Base-by-base conservation (phyloP, 2,888 invertebrate species). In the Ganaspis brasiliensis region DNA sequence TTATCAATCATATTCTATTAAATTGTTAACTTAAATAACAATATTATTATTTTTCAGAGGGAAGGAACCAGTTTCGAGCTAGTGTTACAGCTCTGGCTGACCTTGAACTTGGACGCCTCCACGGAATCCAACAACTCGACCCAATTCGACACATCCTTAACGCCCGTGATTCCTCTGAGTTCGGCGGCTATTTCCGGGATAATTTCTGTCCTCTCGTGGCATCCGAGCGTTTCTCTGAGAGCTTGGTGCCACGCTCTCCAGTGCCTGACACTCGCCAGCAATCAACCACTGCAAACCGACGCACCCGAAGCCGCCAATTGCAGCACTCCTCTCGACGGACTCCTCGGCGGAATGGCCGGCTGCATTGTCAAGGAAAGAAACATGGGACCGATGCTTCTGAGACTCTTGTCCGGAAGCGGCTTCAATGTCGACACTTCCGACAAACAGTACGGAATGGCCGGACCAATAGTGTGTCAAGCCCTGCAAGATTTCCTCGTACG, bases 61-160 rank as follows among this genome's bases (percentile, higher is more conserved):
- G 94, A 95, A 72, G 95, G 96, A 89, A 94, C 95, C 21, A 95
- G 96, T 89, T 93, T 98, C 89, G 98, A 98, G 92, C 95, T 96
- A 88, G 95, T 97, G 70, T 92, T 98, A 49, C 96, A 97, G 82
- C 92, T 98, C 83, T 98, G 98, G 97, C 92, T 98, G 80, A 97
- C 97, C 2, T 92, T 98, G 79, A 97, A 97, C 83, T 91, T 94
- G 93, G 96, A 91, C 91, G 93, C 76, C 86, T 92, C 90, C 91
- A 92, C 93, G 88, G 93, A 90, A 78, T 82, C 89, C 40, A 82
- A 74, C 12, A 83, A 72, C n/a, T 82, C 86, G 0, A 82, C 92
- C n/a, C 93, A 93, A 55, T 94, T 94, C 80, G 93, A 93, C 81
- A 92, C 94, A 4, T 93, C 93, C 5, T 92, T 93, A 56, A 92